Percentiles rank a stretch among this genome's conserved stretches.
Evolutionary conservation across 2,888 invertebrate species (phyloP).

Genomic region (Macrophya annulata): DNA sequence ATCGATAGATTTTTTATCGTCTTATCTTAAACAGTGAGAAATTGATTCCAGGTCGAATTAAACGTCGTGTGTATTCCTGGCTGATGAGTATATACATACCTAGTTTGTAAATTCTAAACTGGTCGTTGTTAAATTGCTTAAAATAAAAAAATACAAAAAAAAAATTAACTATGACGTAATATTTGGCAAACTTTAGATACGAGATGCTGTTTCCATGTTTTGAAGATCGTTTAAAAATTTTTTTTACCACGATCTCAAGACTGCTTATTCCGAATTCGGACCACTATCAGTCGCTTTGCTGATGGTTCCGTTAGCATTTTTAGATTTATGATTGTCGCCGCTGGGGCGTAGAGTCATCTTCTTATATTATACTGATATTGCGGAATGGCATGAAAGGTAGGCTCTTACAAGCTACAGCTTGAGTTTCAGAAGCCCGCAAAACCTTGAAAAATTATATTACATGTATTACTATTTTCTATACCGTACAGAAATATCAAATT

Average conservation of each 20-base stretch:
- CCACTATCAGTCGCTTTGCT: background rate
- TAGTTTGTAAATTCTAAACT: background rate
- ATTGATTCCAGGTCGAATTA: background rate
- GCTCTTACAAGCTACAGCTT: background rate
- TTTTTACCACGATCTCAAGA: background rate
- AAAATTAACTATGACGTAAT: background rate
- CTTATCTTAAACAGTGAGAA: background rate
- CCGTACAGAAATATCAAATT: no score
- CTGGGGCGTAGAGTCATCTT: background rate
- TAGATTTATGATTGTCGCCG: conserved; percentile 23
- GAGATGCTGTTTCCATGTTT: background rate
- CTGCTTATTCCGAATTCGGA: background rate
- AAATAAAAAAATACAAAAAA: background rate
- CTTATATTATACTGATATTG: background rate
- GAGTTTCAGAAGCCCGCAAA: conserved; percentile 11
- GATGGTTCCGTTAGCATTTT: conserved; percentile 42
- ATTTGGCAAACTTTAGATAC: background rate
- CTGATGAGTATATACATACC: background rate
- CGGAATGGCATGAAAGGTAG: background rate
- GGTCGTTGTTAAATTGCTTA: background rate
- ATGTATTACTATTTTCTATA: background rate
- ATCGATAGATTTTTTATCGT: background rate
- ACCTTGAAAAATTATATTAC: background rate
- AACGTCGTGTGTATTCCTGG: conserved; percentile 13
- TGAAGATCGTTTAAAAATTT: background rate